Conservation (phyloP, 2,113 vertebrate genomes). For the Spheniscus mendiculus region DNA sequence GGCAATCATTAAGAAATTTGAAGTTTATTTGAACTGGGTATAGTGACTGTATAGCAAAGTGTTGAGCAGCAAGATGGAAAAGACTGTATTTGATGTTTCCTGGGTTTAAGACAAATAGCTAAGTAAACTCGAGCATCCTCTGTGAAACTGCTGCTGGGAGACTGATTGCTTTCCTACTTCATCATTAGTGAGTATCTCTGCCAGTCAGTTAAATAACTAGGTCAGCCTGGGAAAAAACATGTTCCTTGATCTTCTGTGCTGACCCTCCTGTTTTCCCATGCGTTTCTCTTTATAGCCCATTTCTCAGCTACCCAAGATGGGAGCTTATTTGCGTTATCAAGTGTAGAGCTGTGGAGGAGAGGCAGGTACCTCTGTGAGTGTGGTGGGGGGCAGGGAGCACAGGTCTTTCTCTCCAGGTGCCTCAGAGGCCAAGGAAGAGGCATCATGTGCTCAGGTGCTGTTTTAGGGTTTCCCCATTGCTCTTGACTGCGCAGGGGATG, state of each 20-base stretch:
- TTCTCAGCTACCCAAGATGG: neutral
- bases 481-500: neutral
- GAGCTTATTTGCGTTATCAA: neutral
- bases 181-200: constrained; percentile 33
- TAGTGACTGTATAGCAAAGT: neutral
- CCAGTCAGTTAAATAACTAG: constrained; percentile 56
- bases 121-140: neutral
- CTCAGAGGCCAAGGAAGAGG: neutral
- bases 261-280: constrained; percentile 38
- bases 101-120: neutral
- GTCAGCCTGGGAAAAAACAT: constrained; percentile 6
- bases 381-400: neutral
- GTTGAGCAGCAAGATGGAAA: neutral
- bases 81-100: neutral
- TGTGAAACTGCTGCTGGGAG: constrained; percentile 32
- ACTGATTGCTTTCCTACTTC: neutral
- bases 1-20: neutral
- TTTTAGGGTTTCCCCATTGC: neutral
- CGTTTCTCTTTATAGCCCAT: constrained; percentile 36
- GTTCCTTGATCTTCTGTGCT: constrained; percentile 45
- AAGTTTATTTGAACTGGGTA: constrained; percentile 3
- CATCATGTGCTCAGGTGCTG: neutral
- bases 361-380: neutral
- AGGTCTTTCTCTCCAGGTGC: neutral
- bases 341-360: neutral